Evolutionary conservation across 2,113 vertebrate genomes (phyloP).

Genomic region (Danionella cerebrum): DNA sequence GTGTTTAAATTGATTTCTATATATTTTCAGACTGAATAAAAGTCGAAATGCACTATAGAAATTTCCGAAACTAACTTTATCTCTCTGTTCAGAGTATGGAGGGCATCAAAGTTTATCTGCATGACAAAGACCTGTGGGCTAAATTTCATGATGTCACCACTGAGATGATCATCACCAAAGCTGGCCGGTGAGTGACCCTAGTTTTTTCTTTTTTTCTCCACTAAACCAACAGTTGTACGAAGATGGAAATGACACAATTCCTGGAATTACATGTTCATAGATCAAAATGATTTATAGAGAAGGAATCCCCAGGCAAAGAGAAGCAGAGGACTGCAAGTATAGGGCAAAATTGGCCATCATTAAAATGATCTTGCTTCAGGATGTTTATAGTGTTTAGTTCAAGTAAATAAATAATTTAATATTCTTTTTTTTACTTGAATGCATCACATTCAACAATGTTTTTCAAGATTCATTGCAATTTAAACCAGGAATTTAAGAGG

Average conservation of each 20-base stretch:
- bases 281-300: neutral
- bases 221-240: neutral
- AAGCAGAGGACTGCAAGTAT: neutral
- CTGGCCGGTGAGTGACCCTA: conserved; percentile 74
- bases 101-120: conserved; percentile 89
- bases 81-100: conserved; percentile 79
- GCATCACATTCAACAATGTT: too few species aligned
- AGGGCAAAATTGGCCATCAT: neutral
- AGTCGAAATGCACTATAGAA: too few species aligned
- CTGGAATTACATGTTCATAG: neutral
- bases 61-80: too few species aligned
- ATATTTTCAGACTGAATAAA: too few species aligned
- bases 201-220: neutral
- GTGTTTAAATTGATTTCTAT: too few species aligned
- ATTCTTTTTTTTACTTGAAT: too few species aligned
- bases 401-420: neutral
- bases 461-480: too few species aligned
- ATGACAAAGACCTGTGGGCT: conserved; percentile 89
- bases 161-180: conserved; percentile 96
- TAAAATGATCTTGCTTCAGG: neutral
- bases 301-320: neutral
- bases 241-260: neutral
- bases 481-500: too few species aligned
- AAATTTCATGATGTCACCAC: conserved; percentile 95
- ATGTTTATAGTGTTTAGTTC: neutral